Conservation (phyloP, 2,797 vertebrate species). For the Channa striata region DNA sequence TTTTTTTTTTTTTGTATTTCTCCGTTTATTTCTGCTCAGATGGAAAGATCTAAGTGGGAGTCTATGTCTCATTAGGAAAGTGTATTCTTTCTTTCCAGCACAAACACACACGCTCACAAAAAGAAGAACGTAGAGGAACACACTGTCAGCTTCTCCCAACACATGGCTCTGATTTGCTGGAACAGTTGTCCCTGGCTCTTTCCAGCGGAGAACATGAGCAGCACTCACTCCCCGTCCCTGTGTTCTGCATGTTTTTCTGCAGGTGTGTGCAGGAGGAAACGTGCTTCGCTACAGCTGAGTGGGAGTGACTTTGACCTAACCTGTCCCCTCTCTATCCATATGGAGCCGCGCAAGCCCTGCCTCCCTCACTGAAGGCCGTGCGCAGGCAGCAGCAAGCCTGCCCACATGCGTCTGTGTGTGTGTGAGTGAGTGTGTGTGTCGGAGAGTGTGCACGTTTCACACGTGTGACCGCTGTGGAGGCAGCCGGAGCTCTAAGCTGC, state of each 20-base stretch:
- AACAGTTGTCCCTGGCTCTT: slow-evolving; percentile 48
- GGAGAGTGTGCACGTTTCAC: slow-evolving; percentile 75
- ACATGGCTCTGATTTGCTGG: slow-evolving; percentile 75
- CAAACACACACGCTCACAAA: background rate
- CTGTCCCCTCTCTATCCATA: slow-evolving; percentile 53
- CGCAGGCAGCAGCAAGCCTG: slow-evolving; percentile 27
- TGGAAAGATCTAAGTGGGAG: slow-evolving; percentile 58
- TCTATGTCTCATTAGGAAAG: slow-evolving; percentile 70
- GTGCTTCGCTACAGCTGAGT: slow-evolving; percentile 78
- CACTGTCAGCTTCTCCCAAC: slow-evolving; percentile 55
- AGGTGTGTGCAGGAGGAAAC: slow-evolving; percentile 71
- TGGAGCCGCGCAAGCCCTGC: slow-evolving; percentile 45
- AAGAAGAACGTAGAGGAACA: slow-evolving; percentile 50
- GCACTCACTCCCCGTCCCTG: slow-evolving; percentile 30
- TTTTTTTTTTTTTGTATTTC: slow-evolving; percentile 44
- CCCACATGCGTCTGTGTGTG: slow-evolving; percentile 41
- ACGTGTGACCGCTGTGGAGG: slow-evolving; percentile 80
- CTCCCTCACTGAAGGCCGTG: slow-evolving; percentile 40
- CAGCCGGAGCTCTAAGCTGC: slow-evolving; percentile 77
- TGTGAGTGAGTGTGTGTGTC: slow-evolving; percentile 59
- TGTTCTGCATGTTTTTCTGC: slow-evolving; percentile 56
- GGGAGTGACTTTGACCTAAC: slow-evolving; percentile 66
- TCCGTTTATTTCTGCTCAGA: slow-evolving; percentile 46
- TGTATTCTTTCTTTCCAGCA: slow-evolving; percentile 57
- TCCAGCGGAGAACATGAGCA: slow-evolving; percentile 57